phyloP scores from a whole-genome alignment of 1,140 invertebrate genomes.

The Heliothis subflexa region DNA sequence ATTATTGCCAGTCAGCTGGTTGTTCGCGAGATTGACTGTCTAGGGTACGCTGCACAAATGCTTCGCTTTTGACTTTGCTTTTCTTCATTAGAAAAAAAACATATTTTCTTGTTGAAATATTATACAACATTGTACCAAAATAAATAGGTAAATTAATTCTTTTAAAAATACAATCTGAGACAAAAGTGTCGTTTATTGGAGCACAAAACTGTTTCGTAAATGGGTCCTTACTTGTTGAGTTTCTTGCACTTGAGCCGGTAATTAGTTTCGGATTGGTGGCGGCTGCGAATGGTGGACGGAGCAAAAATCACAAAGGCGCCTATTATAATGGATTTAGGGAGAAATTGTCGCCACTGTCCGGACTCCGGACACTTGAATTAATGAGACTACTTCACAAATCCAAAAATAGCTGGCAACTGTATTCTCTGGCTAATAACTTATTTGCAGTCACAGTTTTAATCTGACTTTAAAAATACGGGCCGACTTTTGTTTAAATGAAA shows the following conservation, averaged over 20 bases:
- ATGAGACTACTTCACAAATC: slow-evolving; percentile 47
- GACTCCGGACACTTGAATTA: slow-evolving; percentile 54
- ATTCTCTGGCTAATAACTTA: slow-evolving; percentile 47
- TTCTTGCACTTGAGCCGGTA: slow-evolving; percentile 55
- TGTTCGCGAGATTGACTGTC: no score
- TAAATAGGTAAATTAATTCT: neutral
- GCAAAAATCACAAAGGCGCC: slow-evolving; percentile 61
- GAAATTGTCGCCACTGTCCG: slow-evolving; percentile 48
- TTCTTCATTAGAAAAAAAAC: no score
- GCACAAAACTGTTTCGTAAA: slow-evolving; percentile 32
- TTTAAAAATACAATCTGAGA: neutral
- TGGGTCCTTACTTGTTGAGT: slow-evolving; percentile 45
- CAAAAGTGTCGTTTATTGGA: slow-evolving; percentile 18
- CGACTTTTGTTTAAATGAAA: slow-evolving; percentile 36
- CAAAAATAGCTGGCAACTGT: slow-evolving; percentile 40
- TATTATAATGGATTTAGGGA: slow-evolving; percentile 62
- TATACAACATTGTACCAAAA: no score
- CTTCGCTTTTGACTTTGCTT: no score
- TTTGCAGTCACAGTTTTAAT: slow-evolving; percentile 48
- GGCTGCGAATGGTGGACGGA: slow-evolving; percentile 28
- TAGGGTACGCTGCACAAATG: no score
- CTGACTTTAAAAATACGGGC: slow-evolving; percentile 19
- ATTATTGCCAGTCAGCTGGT: no score
- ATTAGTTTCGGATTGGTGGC: slow-evolving; percentile 65
- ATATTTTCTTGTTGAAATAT: no score